Evolutionary conservation across 2,113 vertebrate genomes (phyloP), one percentile per base, ranked within the genome.

Genomic region (Caloenas nicobarica): DNA sequence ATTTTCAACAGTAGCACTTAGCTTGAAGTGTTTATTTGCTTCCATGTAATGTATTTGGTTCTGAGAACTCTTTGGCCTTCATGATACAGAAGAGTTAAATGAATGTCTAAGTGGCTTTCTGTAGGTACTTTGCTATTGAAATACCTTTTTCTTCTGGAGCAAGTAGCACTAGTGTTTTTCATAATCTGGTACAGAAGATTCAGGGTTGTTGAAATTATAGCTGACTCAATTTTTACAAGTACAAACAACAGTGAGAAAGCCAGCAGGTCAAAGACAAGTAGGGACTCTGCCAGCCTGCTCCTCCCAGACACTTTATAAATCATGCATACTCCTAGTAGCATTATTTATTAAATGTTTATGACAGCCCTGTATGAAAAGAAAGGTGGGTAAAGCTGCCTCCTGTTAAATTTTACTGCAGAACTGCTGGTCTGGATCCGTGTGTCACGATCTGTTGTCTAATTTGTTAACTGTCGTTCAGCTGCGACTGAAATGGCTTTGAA

Each of bases 271-370:
- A 50, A 86, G 79, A 42, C 72, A 51, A 84, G 68, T 40, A 72
- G 64, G 58, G 69, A 58, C 58, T 72, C 28, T 84, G 74, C 92
- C 81, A 95, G 65, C 73, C 24, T 79, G 65, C 88, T 92, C 73
- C 79, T 94, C 81, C 81, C 51, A 94, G 92, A 73, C 81, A 36
- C 93, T 85, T 89, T 89, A 81, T 95, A 96, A 97, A 95, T 97
- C 91, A 91, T 96, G 80, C 88, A 88, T 95, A 77, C 44, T 96
- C 66, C 62, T 73, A 36, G 83, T 60, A 93, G 90, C 91, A 94
- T 95, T 95, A 95, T 94, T 96, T 96, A 94, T 93, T 54, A 95
- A 92, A 94, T 96, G 92, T 96, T 96, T 96, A 84, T 95, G 92
- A 87, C 62, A 78, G 81, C 77, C 51, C 54, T 81, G 21, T 77